Evolutionary conservation across 2,888 invertebrate species (phyloP), one percentile per base, ranked within the genome.

Genomic region (Neoascia interrupta): DNA sequence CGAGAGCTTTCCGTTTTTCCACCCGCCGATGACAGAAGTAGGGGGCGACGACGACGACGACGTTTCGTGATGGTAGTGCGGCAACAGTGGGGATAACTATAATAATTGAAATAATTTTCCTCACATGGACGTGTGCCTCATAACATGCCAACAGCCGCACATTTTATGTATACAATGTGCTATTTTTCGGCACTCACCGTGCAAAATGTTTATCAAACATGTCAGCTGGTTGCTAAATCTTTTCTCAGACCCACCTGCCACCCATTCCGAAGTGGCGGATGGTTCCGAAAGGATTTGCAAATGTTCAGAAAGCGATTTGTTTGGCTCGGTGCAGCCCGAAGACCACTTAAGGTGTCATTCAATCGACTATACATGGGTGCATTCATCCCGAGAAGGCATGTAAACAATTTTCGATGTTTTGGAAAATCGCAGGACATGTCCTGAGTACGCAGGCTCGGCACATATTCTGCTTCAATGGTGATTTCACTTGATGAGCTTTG

Each of bases 401-500:
- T 79, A 79, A 79, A 79, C 79, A 79, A 66, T 72, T 61, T 56
- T n/a, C n/a, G 11, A 19, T 56, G 21, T 66, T n/a, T n/a, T n/a
- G 49, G 41, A 61, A 54, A 68, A 31, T 34, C 43, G 43, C 43
- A 72, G 47, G 54, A 60, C 13, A 28, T 28, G 31, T 31, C 16
- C 21, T 19, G 45, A 53, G 49, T 72, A 61, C 79, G 79, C 79
- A 79, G 60, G 73, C 43, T 21, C 58, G 63, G 23, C 51, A 69
- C 51, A 15, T 23, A 51, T 36, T 28, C 18, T 36, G 28, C 39
- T 58, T 36, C 11, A 61, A 60, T 13, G 56, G 37, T 79, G 73
- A 79, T 68, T 79, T 73, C 79, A 73, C 43, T 64, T 53, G 41
- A 21, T 51, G 73, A 79, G 79, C 73, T 79, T 79, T 79, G 60